Evolutionary conservation across 2,113 vertebrate genomes (phyloP), one percentile per base, ranked within the genome.

Genomic region (Gambusia holbrooki): DNA sequence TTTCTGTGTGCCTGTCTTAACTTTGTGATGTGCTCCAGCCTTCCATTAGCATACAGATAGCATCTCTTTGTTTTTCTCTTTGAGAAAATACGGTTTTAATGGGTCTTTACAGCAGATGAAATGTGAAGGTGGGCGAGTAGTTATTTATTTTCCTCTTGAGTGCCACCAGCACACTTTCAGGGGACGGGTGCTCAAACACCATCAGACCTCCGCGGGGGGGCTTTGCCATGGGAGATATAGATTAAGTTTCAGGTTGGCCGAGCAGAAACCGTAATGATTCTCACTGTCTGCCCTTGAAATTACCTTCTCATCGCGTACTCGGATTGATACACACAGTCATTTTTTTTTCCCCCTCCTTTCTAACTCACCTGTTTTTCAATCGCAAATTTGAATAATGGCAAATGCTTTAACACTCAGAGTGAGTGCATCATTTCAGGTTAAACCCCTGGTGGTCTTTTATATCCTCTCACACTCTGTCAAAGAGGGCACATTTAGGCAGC

Each of bases 231-330:
- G 70, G 86, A 90, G 83, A 90, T 89, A 82, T 75, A 84, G 87
- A 92, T 90, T 90, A 91, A 88, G 87, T 91, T 92, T 92, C 87
- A 89, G 90, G 90, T 91, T 90, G 89, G 86, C 83, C 72, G 71
- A 93, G 91, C 90, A 89, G 83, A 92, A 93, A 90, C 89, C 68
- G 66, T 87, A 92, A 89, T 87, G 89, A 92, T 92, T 90, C 83
- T 91, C 74, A 85, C 80, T 86, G 76, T 89, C 90, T 92, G 90
- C 84, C 90, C 87, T 91, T 92, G 86, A 89, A 93, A 92, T 90
- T 79, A 91, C 91, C 89, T 87, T 76, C 85, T 87, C 87, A 82
- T 88, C 87, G 85, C 84, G 88, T 87, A 86, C 85, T 90, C 79
- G 81, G 66, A 91, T 81, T 90, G 85, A 90, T 89, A 88, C 85